Conservation (phyloP, 1,140 invertebrate genomes). For the Drosophila aff. region DNA sequence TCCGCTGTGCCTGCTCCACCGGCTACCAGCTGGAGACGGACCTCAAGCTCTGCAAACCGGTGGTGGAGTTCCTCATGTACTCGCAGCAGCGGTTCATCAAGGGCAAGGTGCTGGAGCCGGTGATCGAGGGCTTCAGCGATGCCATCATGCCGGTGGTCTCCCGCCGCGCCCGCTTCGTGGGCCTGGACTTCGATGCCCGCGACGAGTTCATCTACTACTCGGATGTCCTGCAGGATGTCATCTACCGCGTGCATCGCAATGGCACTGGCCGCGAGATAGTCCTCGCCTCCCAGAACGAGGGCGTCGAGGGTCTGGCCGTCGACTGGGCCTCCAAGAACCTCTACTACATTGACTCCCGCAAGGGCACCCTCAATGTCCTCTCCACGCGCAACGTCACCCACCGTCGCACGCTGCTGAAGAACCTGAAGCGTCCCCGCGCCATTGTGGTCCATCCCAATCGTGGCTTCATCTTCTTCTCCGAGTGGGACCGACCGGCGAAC, state of each 20-base stretch:
- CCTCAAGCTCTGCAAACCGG: conserved; percentile 92
- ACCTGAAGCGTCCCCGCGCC: conserved; percentile 95
- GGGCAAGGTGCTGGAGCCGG: conserved; percentile 95
- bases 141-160: conserved; percentile 97
- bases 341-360: conserved; percentile 98
- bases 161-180: conserved; percentile 96
- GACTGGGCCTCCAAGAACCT: conserved; percentile 99
- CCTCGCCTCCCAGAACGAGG: conserved; percentile 97
- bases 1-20: conserved; percentile 96
- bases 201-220: conserved; percentile 98
- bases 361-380: conserved; percentile 97
- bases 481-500: conserved; percentile 98
- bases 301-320: conserved; percentile 97
- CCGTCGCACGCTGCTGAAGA: conserved; percentile 93
- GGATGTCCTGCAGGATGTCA: conserved; percentile 98
- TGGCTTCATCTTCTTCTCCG: conserved; percentile 97
- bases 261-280: conserved; percentile 96
- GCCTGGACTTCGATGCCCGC: conserved; percentile 97
- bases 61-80: conserved; percentile 97
- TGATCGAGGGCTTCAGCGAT: conserved; percentile 96
- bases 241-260: conserved; percentile 95
- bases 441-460: conserved; percentile 98
- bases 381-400: conserved; percentile 94
- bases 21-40: conserved; percentile 93
- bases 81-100: conserved; percentile 98